Percentiles rank a stretch among this genome's conserved stretches.
These are phyloP conservation scores for Osmoderma eremita DNA, from an alignment of 2,888 invertebrate species.

Conservation along the genomic window DNA sequence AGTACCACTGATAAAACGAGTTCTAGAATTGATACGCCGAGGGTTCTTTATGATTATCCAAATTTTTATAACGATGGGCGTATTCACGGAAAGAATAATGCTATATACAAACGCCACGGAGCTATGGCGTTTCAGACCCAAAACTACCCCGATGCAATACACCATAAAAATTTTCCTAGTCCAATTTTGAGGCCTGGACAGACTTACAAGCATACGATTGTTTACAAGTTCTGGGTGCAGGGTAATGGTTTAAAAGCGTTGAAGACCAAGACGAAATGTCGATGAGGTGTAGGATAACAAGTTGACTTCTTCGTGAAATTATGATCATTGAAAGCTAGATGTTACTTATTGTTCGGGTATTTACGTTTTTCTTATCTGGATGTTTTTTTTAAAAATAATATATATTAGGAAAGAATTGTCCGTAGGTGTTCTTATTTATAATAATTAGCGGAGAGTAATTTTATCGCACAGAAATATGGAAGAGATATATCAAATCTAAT, in stretches of 20 bases:
- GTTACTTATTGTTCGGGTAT: no score
- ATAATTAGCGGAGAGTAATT: no score
- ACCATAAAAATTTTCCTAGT: conserved; percentile 80
- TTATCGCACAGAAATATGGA: no score
- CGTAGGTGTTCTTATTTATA: no score
- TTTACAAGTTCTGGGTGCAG: conserved; percentile 76
- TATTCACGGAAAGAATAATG: conserved; percentile 74
- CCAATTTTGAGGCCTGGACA: conserved; percentile 77
- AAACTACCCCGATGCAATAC: conserved; percentile 88
- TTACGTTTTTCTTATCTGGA: no score
- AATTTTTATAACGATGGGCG: conserved; percentile 45
- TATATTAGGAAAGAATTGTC: no score
- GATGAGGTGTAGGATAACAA: background rate
- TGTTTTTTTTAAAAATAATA: no score
- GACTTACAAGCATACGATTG: conserved; percentile 75
- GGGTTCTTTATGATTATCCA: conserved; percentile 36
- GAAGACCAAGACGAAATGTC: conserved; percentile 53
- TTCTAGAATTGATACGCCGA: background rate
- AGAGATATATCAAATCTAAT: no score
- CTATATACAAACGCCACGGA: conserved; percentile 77
- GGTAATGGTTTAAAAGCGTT: conserved; percentile 53
- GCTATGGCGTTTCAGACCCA: conserved; percentile 90
- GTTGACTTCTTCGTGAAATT: background rate
- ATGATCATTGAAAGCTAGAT: no score
- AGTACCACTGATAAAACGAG: no score